A percentile compares a stretch with the other conserved stretches of the same genome.
phyloP scores from a whole-genome alignment of 2,113 vertebrate species.

The Hemicordylus capensis region DNA sequence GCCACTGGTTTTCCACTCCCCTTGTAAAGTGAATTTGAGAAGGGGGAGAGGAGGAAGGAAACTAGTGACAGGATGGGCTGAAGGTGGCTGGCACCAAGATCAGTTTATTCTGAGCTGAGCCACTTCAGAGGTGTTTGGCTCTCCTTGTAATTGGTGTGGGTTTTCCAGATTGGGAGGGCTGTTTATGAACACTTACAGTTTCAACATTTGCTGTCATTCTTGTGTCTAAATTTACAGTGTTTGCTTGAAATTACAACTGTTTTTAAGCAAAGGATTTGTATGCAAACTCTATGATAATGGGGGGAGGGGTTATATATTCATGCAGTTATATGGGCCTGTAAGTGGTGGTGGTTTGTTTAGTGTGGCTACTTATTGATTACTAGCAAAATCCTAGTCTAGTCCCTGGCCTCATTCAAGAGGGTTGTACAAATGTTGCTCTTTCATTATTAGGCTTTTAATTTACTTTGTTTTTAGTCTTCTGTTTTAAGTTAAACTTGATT shows the following conservation, averaged over 20 bases:
- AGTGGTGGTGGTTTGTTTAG: background rate
- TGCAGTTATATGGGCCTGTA: background rate
- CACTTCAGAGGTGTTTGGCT: background rate
- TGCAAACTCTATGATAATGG: background rate
- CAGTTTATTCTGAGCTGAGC: background rate
- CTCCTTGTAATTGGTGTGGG: background rate
- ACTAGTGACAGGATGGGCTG: background rate
- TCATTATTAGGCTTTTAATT: too few relatives aligned
- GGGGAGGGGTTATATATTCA: too few relatives aligned
- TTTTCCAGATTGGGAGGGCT: background rate
- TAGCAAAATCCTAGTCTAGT: background rate
- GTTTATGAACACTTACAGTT: too few relatives aligned
- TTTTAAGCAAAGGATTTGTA: too few relatives aligned
- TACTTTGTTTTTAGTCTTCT: too few relatives aligned
- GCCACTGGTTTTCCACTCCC: background rate
- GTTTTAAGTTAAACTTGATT: too few relatives aligned
- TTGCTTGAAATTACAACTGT: too few relatives aligned
- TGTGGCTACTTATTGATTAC: background rate
- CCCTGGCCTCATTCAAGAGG: too few relatives aligned
- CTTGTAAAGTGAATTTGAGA: background rate
- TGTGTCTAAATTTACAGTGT: too few relatives aligned
- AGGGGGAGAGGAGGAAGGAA: background rate
- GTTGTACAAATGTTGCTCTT: too few relatives aligned
- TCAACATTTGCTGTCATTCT: too few relatives aligned
- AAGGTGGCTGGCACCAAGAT: background rate